Percentiles rank a stretch among this genome's conserved stretches.
Evolutionary conservation across 1,140 invertebrate genomes (phyloP).

Genomic region (Thaumetopoea pityocampa): DNA sequence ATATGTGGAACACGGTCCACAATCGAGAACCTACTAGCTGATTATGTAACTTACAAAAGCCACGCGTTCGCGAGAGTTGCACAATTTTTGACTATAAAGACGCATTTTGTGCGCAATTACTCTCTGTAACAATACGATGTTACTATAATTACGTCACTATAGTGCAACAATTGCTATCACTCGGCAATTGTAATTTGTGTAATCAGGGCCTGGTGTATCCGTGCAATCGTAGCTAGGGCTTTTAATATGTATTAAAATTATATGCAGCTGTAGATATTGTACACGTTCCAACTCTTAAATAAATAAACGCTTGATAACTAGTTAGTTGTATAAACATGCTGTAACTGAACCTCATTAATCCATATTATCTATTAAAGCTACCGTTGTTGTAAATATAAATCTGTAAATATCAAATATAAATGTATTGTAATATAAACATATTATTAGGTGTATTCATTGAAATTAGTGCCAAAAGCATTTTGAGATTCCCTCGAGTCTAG

Average conservation of each 20-base stretch:
- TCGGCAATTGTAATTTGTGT: no score
- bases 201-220: slow-evolving; percentile 31
- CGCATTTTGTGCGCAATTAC: no score
- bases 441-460: slow-evolving; percentile 56
- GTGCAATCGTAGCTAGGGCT: slow-evolving; percentile 39
- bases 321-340: slow-evolving; percentile 29
- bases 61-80: no score
- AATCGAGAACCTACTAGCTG: no score
- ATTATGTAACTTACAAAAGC: no score
- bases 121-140: no score
- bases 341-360: slow-evolving; percentile 32
- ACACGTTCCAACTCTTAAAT: slow-evolving; percentile 35
- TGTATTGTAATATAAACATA: slow-evolving; percentile 57
- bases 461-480: slow-evolving; percentile 72
- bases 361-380: slow-evolving; percentile 21
- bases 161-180: no score
- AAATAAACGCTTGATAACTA: no score
- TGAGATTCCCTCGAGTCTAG: slow-evolving; percentile 41
- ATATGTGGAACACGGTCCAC: no score
- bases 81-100: no score
- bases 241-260: slow-evolving; percentile 21
- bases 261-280: slow-evolving; percentile 46
- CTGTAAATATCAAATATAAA: slow-evolving; percentile 66
- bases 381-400: slow-evolving; percentile 58
- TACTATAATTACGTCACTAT: no score